Base-by-base conservation (phyloP, 2,113 vertebrate species). In the Zeus faber region DNA sequence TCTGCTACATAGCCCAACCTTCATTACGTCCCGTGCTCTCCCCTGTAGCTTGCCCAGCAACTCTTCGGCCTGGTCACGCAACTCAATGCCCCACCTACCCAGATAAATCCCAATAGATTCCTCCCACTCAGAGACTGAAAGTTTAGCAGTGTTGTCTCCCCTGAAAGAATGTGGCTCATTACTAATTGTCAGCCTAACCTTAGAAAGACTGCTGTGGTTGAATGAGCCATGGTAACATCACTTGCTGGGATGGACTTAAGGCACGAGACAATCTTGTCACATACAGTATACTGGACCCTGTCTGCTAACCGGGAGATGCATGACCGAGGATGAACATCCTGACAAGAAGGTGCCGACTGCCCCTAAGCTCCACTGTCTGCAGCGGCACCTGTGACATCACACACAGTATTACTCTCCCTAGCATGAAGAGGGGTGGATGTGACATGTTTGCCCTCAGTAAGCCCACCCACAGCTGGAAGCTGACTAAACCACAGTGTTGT, bases 1-100 rank as follows among this genome's bases (percentile, higher is more conserved):
- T 6, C n/a, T 11, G 8, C 61, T 55, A 9, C 24, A n/a, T 2
- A 55, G 61, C 45, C 52, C 46, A 43, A 65, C 11, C 0, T 1
- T 57, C 11, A 64, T 53, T 1, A 57, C 54, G 27, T 65, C 40
- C 3, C 47, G 6, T 3, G 47, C 62, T 13, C 29, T 65, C 17
- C 62, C 53, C 11, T 1, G 20, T 9, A 56, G 37, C 37, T 35
- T 55, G 37, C 20, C 3, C 43, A 45, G 10, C 2, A 45, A 7
- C 18, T 23, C 20, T 11, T 35, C 45, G 0, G 14, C 20, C 18
- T 48, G 59, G 33, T 54, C 4, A 62, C 22, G 16, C 1, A 40
- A 0, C 8, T 40, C 17, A 29, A 62, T 21, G 24, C 26, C 26
- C 49, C 49, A 20, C 49, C 18, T 27, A 33, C 9, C 14, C 49